Conservation (phyloP, 2,888 invertebrate genomes). For the Lasioglossum zephyrum region DNA sequence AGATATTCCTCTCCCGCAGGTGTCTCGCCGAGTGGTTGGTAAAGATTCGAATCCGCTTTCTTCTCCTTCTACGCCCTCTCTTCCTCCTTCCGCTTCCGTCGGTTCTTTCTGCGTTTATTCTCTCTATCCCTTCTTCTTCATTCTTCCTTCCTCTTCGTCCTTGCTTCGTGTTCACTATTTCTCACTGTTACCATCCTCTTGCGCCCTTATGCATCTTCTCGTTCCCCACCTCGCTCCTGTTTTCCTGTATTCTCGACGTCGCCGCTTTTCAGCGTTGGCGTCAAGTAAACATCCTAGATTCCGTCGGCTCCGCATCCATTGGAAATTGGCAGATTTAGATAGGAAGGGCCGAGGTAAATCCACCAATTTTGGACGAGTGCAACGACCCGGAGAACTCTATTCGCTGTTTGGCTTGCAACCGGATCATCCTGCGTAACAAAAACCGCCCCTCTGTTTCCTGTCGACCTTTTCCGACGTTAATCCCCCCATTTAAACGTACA, state of each 20-base stretch:
- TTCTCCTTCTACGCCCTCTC: conserved; percentile 50
- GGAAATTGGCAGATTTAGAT: conserved; percentile 71
- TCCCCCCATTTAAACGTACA: not conserved
- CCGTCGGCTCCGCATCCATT: conserved; percentile 62
- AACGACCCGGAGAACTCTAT: conserved; percentile 32
- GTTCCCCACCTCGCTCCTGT: conserved; percentile 27
- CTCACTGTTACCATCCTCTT: not conserved
- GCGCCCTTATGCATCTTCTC: not conserved
- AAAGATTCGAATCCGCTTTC: conserved; percentile 75
- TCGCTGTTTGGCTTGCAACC: conserved; percentile 40
- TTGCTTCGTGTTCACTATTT: not conserved
- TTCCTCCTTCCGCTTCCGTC: conserved; percentile 7
- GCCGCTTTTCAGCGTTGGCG: conserved; percentile 67
- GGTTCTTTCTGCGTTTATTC: conserved; percentile 9
- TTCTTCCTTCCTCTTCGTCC: not conserved
- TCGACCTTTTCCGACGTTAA: conserved; percentile 12
- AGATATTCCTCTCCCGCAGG: conserved; percentile 72
- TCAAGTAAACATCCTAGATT: conserved; percentile 68
- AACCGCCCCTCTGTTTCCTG: conserved; percentile 15
- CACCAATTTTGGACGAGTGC: conserved; percentile 58
- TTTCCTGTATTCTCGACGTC: conserved; percentile 49
- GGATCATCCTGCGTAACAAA: conserved; percentile 43
- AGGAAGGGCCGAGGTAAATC: conserved; percentile 59
- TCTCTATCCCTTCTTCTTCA: conserved; percentile 7
- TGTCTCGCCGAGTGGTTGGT: conserved; percentile 74